Evolutionary conservation across 2,797 vertebrate species (phyloP).

Genomic region (Girardinus metallicus): DNA sequence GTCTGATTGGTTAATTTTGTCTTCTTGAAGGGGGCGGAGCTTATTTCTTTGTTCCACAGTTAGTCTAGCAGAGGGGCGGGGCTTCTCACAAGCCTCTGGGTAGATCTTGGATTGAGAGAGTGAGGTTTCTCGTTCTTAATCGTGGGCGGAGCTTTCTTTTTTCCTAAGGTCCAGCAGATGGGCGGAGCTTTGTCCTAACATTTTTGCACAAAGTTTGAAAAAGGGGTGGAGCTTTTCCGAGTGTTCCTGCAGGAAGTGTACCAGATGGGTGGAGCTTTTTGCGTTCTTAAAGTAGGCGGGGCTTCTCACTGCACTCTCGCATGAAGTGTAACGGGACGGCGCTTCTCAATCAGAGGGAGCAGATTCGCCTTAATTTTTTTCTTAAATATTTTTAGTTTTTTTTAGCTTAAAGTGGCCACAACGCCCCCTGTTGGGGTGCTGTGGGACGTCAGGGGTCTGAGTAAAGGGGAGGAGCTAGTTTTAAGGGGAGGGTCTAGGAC

Average conservation of each 20-base stretch:
- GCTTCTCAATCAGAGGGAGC: neutral
- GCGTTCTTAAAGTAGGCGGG: neutral
- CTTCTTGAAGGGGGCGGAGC: neutral
- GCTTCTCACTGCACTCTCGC: neutral
- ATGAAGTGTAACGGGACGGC: neutral
- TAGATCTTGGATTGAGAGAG: neutral
- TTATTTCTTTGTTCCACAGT: neutral
- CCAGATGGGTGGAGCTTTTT: neutral
- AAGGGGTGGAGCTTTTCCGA: neutral
- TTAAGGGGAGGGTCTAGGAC: neutral
- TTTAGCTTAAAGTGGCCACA: neutral
- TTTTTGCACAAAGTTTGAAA: neutral
- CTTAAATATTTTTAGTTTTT: constrained; percentile 2
- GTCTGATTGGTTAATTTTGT: too few relatives aligned
- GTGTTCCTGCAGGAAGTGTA: neutral
- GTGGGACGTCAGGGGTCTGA: neutral
- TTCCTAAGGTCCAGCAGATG: neutral
- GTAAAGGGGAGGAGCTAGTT: neutral
- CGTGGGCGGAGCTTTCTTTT: too few relatives aligned
- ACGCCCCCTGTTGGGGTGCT: neutral
- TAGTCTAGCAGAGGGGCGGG: neutral
- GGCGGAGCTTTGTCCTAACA: neutral
- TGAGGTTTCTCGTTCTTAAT: too few relatives aligned
- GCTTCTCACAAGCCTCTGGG: neutral
- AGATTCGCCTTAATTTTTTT: constrained; percentile 6